Base-by-base conservation (phyloP, 1,140 invertebrate species). In the Liolophura sinensis region DNA sequence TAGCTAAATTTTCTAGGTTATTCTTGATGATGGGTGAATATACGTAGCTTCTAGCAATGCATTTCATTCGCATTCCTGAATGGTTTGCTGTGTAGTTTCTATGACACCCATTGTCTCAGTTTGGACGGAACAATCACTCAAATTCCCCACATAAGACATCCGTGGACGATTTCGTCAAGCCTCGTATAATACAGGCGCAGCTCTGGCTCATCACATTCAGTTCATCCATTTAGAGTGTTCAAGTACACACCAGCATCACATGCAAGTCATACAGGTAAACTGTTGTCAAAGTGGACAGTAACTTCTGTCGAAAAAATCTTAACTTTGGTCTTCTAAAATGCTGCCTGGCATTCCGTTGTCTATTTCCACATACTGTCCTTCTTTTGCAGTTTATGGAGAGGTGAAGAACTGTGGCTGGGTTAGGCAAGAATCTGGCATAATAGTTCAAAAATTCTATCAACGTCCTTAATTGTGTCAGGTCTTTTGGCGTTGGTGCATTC, bases 51-150 rank as follows among this genome's bases (percentile, higher is more conserved):
- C 86, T 62, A 4, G 88, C 78, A 16, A 87, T 54, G 4, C 74
- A 69, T 72, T 89, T 89, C 86, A 88, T 89, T 0, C 76, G 77
- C 0, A 82, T 83, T 11, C 88, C 86, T 7, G 81, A 79, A 73
- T 89, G 88, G 7, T 81, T 82, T n/a, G 16, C 60, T 54, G 73
- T 88, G 87, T 18, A 87, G 68, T 65, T 82, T 74, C 40, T 82
- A 57, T 7, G 87, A 61, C 1, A 86, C 72, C 60, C 71, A 55
- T n/a, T 71, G 22, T 56, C 73, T 75, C 50, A 85, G 61, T 24
- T 52, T 64, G 73, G 83, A 76, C 49, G 88, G 86, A 50, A 86
- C 80, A 14, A 85, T 48, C 16, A 70, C 66, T 31, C 66, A 12
- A 9, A 58, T 56, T 24, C 70, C 67, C 65, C 67, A 68, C 50